Evolutionary conservation across 2,888 invertebrate species (phyloP), one percentile per base, ranked within the genome.

Genomic region (Phyllotreta striolata): DNA sequence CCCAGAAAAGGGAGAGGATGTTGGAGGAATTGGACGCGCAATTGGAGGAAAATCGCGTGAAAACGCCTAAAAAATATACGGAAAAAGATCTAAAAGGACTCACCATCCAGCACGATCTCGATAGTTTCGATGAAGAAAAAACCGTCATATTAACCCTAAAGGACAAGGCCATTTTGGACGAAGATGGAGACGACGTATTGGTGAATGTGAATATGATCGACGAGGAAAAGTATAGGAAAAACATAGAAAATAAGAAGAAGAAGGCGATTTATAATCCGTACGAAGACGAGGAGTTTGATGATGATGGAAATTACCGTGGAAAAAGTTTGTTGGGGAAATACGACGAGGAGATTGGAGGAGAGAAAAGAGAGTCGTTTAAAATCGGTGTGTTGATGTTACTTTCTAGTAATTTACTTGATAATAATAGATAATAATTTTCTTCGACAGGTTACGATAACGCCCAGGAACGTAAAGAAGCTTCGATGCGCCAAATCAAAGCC

Each of bases 21-120:
- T 81, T 98, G 76, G 95, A 97, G 82, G 96, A 98, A 82, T 87
- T 98, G 85, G 98, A 98, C 82, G 92, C 89, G 71, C 96, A 93
- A 79, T 97, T 98, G 85, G 97, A 96, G 71, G 93, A 93, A 74
- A 86, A 87, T 69, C 83, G 83, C 55, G 84, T 82, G 65, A 86
- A 86, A 55, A 84, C 87, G 34, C 82, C 79, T 37, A 80, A 82
- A 54, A 85, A 88, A 4, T 96, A 96, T 81, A 83, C 87, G 0
- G 86, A 88, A 52, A 85, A 84, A 73, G 85, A 93, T 81, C 85
- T 98, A 60, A 86, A 84, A 72, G 98, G 98, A 0, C 83, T 99
- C 54, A 88, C 87, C 73, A 94, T 97, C 1, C 91, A 94, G 73
- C 99, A 99, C 80, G 89, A 91, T 77, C 80, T 91, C 64, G 83